Base-by-base conservation (phyloP, 2,797 vertebrate genomes). In the Mus caroli region DNA sequence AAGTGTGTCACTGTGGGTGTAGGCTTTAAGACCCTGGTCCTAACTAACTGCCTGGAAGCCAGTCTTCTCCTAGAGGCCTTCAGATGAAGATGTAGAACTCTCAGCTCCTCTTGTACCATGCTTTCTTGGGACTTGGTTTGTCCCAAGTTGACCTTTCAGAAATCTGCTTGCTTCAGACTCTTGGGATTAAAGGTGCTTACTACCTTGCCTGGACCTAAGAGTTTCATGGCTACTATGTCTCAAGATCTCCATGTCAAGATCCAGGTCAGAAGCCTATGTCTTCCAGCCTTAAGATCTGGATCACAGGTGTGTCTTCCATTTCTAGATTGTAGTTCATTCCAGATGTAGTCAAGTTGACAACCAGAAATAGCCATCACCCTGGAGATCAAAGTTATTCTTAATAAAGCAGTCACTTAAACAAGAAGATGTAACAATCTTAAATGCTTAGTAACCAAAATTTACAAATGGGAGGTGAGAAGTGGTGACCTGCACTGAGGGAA, bases 351-450 rank as follows among this genome's bases (percentile, higher is more conserved):
- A 69, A n/a, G 14, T 17, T 69, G 67, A 69, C 67, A 69, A 69
- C 67, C 67, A 37, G 69, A 8, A 71, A 37, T 37, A 71, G 34
- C 67, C 7, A 69, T 69, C 67, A 69, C 86, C 17, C 46, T 64
- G 89, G 52, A 43, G 19, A 71, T 80, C 56, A 43, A 94, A 94
- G 40, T 84, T n/a, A 40, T n/a, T 83, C 46, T 84, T 93, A 76
- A 80, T 76, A 89, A 54, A 86, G 84, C 34, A 37, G 58, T 37
- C 31, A 54, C 2, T 86, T 92, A 67, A 83, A 15, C 75, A 43
- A 91, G 40, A 90, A 56, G 56, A 24, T 28, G 24, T 85, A 37
- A 9, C 46, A 92, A 10, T 60, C 22, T 50, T 87, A 67, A 92
- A 78, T 79, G 54, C 22, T 83, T 82, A 71, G 50, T 89, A 50